Base-by-base conservation (phyloP, 2,888 invertebrate genomes). In the Dasysyrphus albostriatus region DNA sequence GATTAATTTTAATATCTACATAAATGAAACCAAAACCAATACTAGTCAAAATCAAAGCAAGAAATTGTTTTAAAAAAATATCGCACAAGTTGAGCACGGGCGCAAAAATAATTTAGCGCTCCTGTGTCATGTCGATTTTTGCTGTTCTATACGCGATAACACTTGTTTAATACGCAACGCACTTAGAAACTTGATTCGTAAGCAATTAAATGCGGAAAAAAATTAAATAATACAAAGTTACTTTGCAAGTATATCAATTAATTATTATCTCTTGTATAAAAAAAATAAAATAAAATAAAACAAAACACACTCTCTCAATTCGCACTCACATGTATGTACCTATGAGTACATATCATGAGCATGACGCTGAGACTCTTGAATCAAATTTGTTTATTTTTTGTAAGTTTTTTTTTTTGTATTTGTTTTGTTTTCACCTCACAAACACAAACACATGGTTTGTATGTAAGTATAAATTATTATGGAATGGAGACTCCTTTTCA, bases 171-270 rank as follows among this genome's bases (percentile, higher is more conserved):
- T 61, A 61, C 19, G 61, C 39, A 49, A 67, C 37, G 67, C 67
- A 67, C 49, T 67, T 24, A 67, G 67, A 51, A 67, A 67, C 67
- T 67, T 67, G 51, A 51, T 67, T 67, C 37, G 37, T 34, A 49
- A 67, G 67, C 49, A 67, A 51, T 67, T 65, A 65, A 65, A 34
- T 47, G 44, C 34, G 47, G 47, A 44, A 65, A 47, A 39, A 58
- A 56, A 34, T 58, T 5, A 58, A 58, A 58, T 58, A 47, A 47
- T 47, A 65, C 32, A 65, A 65, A 65, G 47, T 19, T 44, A 44
- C 61, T 63, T 34, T 42, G 61, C 24, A 58, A 63, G 42, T 63
- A 42, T 39, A 24, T 44, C 61, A 63, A 63, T 63, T 39, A 44
- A 63, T 63, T 63, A 44, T 63, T 63, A 63, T 63, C 42, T 24